A percentile compares a stretch with the other conserved stretches of the same genome.
Evolutionary conservation across 92 coral and sea anemone genomes (phyloP).

Genomic region (Zoanthus solanderi): DNA sequence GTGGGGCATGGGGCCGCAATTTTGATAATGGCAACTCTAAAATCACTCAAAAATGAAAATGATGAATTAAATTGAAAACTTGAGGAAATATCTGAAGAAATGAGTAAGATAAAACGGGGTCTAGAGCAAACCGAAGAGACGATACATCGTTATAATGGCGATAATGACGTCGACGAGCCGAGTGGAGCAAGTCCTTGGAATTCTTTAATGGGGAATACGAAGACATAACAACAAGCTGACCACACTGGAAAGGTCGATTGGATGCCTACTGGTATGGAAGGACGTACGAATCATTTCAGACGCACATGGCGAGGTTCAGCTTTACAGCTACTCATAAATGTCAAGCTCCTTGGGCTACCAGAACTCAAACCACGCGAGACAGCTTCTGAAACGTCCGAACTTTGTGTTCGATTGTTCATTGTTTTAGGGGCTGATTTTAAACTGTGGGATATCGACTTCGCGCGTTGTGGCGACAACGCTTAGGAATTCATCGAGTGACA

Average conservation of each 20-base stretch:
- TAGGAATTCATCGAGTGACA: background rate
- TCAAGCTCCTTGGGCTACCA: conserved; percentile 43
- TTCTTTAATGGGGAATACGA: conserved; percentile 21
- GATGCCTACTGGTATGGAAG: background rate
- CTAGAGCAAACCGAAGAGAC: too few species aligned
- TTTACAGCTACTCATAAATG: conserved; percentile 38
- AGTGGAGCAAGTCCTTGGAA: conserved; percentile 15
- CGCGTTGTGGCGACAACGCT: conserved; percentile 24
- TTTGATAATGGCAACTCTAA: too few species aligned
- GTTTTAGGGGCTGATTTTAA: conserved; percentile 31
- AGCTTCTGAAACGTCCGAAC: conserved; percentile 44
- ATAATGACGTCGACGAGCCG: background rate
- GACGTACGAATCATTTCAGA: conserved; percentile 15
- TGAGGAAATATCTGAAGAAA: too few species aligned
- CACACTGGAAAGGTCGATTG: conserved; percentile 9
- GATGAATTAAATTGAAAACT: too few species aligned
- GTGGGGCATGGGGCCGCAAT: too few species aligned
- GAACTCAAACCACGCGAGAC: conserved; percentile 46
- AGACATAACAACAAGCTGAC: background rate
- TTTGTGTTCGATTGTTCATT: conserved; percentile 34
- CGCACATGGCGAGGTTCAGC: conserved; percentile 27
- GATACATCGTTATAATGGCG: too few species aligned
- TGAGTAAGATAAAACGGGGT: too few species aligned
- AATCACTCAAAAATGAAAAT: too few species aligned
- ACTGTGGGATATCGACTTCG: conserved; percentile 28